These are phyloP conservation scores for Micromussa lordhowensis DNA, from an alignment of 92 coral and sea anemone species.

Conservation along the genomic window DNA sequence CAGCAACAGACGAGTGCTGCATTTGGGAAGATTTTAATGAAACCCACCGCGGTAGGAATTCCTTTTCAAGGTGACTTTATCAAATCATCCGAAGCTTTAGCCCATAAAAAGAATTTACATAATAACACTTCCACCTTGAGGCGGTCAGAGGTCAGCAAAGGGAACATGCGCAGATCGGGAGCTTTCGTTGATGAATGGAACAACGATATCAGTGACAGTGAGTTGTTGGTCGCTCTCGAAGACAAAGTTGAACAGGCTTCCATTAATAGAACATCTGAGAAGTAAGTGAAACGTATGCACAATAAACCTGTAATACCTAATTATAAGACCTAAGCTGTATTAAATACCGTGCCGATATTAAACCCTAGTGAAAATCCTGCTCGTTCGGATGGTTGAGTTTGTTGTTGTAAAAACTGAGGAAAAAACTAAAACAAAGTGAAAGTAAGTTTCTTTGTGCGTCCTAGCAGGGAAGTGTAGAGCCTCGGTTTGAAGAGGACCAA, in stretches of 20 bases:
- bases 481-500: too few species aligned
- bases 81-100: constrained; percentile 35
- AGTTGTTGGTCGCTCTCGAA: constrained; percentile 74
- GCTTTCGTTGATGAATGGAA: constrained; percentile 64
- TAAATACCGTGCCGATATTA: too few species aligned
- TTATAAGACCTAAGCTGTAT: too few species aligned
- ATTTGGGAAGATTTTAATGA: constrained; percentile 31
- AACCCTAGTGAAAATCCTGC: too few species aligned
- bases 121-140: not conserved
- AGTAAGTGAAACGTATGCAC: constrained; percentile 17
- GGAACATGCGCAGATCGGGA: constrained; percentile 9
- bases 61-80: constrained; percentile 32
- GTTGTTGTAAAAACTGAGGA: too few species aligned
- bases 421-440: too few species aligned
- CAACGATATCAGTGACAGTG: constrained; percentile 75
- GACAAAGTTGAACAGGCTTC: constrained; percentile 2
- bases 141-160: constrained; percentile 30
- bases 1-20: constrained; percentile 14
- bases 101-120: not conserved
- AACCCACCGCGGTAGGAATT: not conserved
- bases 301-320: too few species aligned
- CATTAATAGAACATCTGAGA: not conserved
- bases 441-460: too few species aligned
- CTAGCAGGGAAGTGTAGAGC: too few species aligned
- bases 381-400: too few species aligned